Percentiles rank a stretch among this genome's conserved stretches.
phyloP scores from a whole-genome alignment of 2,797 vertebrate species.

The Poecilia wingei region DNA sequence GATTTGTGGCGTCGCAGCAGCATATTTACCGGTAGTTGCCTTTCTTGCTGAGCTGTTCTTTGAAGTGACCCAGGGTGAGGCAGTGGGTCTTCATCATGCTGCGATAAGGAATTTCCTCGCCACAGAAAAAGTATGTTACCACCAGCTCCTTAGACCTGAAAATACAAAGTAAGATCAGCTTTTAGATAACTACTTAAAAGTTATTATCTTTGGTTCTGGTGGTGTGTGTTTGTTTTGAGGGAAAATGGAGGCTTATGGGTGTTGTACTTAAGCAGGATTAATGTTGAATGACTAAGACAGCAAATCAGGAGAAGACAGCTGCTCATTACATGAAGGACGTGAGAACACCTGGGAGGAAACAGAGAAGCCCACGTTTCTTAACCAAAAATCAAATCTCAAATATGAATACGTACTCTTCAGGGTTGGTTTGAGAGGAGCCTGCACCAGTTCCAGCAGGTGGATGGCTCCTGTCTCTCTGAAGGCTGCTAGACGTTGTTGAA shows the following conservation, averaged over 20 bases:
- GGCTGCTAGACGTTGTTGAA: slow-evolving; percentile 80
- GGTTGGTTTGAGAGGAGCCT: slow-evolving; percentile 74
- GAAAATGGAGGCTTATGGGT: slow-evolving; percentile 46
- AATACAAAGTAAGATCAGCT: not conserved
- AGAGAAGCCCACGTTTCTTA: not conserved
- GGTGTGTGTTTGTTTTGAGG: slow-evolving; percentile 27
- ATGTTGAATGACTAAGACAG: slow-evolving; percentile 72
- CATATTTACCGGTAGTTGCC: slow-evolving; percentile 93
- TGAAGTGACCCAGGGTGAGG: slow-evolving; percentile 97
- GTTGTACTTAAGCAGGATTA: slow-evolving; percentile 54
- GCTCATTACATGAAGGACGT: slow-evolving; percentile 55
- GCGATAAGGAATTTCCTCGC: slow-evolving; percentile 97
- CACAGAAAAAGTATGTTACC: slow-evolving; percentile 98
- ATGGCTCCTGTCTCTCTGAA: slow-evolving; percentile 89
- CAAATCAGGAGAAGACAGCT: slow-evolving; percentile 57
- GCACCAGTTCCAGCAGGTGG: slow-evolving; percentile 69
- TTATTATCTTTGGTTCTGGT: slow-evolving; percentile 38
- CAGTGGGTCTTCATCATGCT: slow-evolving; percentile 95
- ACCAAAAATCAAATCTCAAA: not conserved
- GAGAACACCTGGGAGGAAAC: slow-evolving; percentile 45
- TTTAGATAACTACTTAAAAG: not conserved
- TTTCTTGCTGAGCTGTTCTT: slow-evolving; percentile 98
- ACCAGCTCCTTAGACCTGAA: slow-evolving; percentile 80
- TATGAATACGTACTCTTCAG: slow-evolving; percentile 88
- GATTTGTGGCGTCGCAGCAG: slow-evolving; percentile 4